Evolutionary conservation across 2,888 invertebrate species (phyloP), one percentile per base, ranked within the genome.

Genomic region (Griposia aprilina): DNA sequence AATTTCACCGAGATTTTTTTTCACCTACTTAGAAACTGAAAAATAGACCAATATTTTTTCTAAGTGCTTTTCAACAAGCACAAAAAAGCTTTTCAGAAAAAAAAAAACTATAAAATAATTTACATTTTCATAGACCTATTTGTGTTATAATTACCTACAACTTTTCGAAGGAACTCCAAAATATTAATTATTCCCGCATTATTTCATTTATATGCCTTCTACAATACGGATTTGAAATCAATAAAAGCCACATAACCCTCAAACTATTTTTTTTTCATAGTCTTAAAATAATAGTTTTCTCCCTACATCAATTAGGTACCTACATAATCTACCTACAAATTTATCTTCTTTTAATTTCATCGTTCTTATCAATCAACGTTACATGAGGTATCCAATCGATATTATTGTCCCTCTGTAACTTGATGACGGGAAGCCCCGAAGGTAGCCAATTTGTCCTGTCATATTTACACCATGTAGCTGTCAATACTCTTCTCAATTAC

Each of bases 391-490:
- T 52, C 65, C 10, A 83, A 85, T 85, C 86, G 81, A 83, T 80
- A 78, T 52, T 3, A 13, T 15, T 69, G 69, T 62, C 88, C 89
- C 87, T 70, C 66, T 57, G 88, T 82, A 88, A 88, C 68, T 11
- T 15, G 80, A 88, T 76, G 55, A 69, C 8, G 52, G 52, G 85
- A 88, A 88, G 85, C 88, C 87, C 65, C 45, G 0, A 8, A 77
- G 69, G 62, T 76, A 72, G 80, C 57, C 85, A 83, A 88, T 87
- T 88, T 84, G 82, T 87, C 66, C 71, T 75, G 84, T 87, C 82
- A 88, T 85, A 88, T 85, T 88, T 87, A 88, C 87, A 85, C 80
- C 81, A 36, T 87, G 83, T 87, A 55, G 23, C 57, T 86, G 74
- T 83, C 57, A 79, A 70, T 75, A 72, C 67, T 57, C n/a, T 30